Evolutionary conservation across 2,113 vertebrate genomes (phyloP).

Genomic region (Epinephelus cyanopodus): DNA sequence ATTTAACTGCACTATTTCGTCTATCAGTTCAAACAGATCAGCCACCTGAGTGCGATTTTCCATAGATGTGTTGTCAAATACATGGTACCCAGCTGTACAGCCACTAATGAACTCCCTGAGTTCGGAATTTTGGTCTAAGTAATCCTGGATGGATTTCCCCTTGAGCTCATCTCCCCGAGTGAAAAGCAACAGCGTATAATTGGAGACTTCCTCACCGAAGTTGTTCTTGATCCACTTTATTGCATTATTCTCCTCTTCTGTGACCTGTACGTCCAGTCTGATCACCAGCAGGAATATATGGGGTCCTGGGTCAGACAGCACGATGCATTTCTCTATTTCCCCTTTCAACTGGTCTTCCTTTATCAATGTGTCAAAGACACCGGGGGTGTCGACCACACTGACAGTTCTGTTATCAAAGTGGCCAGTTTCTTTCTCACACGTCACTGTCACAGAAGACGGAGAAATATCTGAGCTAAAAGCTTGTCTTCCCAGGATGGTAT

Average conservation of each 20-base stretch:
- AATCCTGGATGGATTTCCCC: neutral
- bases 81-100: constrained; percentile 34
- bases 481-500: constrained; percentile 65
- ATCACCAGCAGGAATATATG: constrained; percentile 75
- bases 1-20: constrained; percentile 45
- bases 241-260: constrained; percentile 42
- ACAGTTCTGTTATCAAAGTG: constrained; percentile 40
- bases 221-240: constrained; percentile 59
- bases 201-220: constrained; percentile 56
- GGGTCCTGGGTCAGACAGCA: constrained; percentile 67
- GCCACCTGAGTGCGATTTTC: constrained; percentile 56
- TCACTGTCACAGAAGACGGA: neutral
- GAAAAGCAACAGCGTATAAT: constrained; percentile 58
- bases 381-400: constrained; percentile 75
- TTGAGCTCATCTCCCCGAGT: constrained; percentile 36
- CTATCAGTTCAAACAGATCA: constrained; percentile 59
- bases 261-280: constrained; percentile 45
- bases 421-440: neutral
- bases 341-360: neutral
- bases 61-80: constrained; percentile 56
- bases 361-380: constrained; percentile 64
- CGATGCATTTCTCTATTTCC: constrained; percentile 66
- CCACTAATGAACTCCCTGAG: neutral
- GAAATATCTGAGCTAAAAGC: constrained; percentile 24
- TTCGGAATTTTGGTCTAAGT: neutral